phyloP scores from a whole-genome alignment of 2,797 vertebrate genomes.

The Todus mexicanus region DNA sequence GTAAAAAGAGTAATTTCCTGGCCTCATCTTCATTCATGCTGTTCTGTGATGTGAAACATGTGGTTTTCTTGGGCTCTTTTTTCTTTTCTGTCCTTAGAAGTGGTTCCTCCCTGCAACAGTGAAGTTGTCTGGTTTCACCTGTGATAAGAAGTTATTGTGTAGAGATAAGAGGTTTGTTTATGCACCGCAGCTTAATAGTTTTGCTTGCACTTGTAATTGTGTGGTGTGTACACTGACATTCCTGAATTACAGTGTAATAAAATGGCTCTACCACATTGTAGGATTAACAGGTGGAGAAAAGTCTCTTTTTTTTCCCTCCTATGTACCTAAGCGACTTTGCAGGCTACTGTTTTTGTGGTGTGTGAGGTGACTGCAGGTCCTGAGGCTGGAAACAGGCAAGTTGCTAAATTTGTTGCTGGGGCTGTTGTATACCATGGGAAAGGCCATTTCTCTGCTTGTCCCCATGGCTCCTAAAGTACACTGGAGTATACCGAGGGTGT shows the following conservation, averaged over 20 bases:
- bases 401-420: background rate
- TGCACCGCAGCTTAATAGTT: background rate
- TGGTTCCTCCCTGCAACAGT: background rate
- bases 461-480: fast-evolving
- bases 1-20: background rate
- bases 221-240: background rate
- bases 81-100: background rate
- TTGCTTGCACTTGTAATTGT: background rate
- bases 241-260: background rate
- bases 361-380: background rate
- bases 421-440: background rate
- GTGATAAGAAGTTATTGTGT: background rate
- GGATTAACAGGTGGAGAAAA: background rate
- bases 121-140: background rate
- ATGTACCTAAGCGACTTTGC: too few species aligned
- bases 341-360: background rate
- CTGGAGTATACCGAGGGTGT: fast-evolving
- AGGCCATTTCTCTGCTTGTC: background rate
- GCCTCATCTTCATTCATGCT: background rate
- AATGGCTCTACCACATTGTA: background rate
- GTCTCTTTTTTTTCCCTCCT: background rate
- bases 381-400: background rate
- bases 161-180: background rate
- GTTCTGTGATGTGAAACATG: background rate
- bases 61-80: background rate